Evolutionary conservation across 2,797 vertebrate genomes (phyloP).

Genomic region (Limosa lapponica): DNA sequence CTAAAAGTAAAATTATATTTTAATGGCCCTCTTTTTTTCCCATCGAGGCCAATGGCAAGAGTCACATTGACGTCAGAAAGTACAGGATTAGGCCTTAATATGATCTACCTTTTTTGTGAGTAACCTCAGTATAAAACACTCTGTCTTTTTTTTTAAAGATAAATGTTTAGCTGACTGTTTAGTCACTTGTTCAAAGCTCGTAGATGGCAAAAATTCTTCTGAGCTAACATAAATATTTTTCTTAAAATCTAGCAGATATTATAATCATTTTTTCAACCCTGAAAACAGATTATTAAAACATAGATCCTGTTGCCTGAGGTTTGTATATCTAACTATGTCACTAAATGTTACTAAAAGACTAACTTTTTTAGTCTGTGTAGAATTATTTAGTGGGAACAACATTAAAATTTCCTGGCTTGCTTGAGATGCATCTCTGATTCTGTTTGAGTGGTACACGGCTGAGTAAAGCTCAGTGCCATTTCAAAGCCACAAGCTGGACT

Average conservation of each 20-base stretch:
- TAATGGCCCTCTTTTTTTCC: constrained; percentile 55
- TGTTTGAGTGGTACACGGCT: fast-evolving
- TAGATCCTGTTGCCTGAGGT: background rate
- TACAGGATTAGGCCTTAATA: constrained; percentile 47
- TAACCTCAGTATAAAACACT: background rate
- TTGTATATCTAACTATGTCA: background rate
- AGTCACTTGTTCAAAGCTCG: background rate
- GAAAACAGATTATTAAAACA: constrained; percentile 46
- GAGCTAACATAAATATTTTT: background rate
- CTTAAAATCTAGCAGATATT: background rate
- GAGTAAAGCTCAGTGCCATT: background rate
- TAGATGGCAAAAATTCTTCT: background rate
- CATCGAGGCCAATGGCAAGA: background rate
- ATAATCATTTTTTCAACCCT: background rate
- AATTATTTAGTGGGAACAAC: background rate
- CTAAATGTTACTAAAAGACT: background rate
- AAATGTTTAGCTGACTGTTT: background rate
- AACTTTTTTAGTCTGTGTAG: background rate
- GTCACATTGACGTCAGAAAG: constrained; percentile 61
- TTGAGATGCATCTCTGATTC: background rate
- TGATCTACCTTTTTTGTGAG: constrained; percentile 20
- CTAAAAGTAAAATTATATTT: constrained; percentile 67
- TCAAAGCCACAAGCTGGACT: background rate
- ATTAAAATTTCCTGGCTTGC: background rate
- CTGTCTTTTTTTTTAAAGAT: background rate